Base-by-base conservation (phyloP, 2,888 invertebrate genomes). In the Diachrysia chrysitis region DNA sequence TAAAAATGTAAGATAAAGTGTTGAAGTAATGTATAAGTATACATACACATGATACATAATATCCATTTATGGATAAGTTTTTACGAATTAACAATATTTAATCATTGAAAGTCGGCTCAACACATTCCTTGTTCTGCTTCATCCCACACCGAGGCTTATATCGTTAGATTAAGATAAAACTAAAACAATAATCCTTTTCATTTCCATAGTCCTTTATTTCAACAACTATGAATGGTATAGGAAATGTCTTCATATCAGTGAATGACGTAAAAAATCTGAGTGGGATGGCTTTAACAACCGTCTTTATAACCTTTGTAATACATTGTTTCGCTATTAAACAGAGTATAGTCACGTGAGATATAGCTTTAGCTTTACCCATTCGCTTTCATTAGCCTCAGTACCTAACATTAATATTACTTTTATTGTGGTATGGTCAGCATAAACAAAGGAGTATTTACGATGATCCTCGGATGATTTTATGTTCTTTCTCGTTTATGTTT, bases 131-230 rank as follows among this genome's bases (percentile, higher is more conserved):
- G 82, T 87, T 72, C 81, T 32, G 29, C 63, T 61, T 78, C 87
- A 82, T 86, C 84, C 87, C 86, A 88, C 88, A 84, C 84, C 86
- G 86, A 83, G 87, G 86, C 88, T 90, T 91, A 91, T 90, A 93
- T 91, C 90, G 90, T 92, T 92, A 92, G 93, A 94, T 94, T 93
- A 89, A 93, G 93, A 94, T 94, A 93, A 93, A 94, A 94, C 91
- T 93, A 93, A 94, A 95, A 95, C 95, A 95, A 95, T 95, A 93
- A 94, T 94, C 94, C 93, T 94, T 94, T 94, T 93, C 92, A 92
- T 93, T 93, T 89, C 83, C 85, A 81, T 85, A 87, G 85, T 89
- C 90, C 87, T 93, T 94, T 94, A 93, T 93, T 94, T 92, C 88
- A 90, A 86, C 75, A 84, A 82, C 83, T 87, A 86, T 92, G 91